Conservation (phyloP, 2,888 invertebrate species). For the Volucella zonaria region DNA sequence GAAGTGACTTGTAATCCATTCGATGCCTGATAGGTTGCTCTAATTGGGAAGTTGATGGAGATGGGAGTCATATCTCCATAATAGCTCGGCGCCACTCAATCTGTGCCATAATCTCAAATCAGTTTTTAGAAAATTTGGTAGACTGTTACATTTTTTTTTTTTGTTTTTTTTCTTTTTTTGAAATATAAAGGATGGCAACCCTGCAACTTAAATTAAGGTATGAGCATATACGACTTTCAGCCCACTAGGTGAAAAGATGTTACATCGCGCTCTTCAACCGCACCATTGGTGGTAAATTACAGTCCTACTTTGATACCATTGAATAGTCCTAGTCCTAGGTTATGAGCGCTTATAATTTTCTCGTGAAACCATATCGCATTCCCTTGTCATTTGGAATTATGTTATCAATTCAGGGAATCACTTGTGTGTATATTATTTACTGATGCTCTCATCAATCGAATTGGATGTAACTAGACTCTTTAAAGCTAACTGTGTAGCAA, state of each 20-base stretch:
- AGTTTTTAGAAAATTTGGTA: too few relatives aligned
- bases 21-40: too few relatives aligned
- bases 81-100: too few relatives aligned
- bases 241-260: constrained; percentile 48
- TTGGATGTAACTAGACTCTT: constrained; percentile 10
- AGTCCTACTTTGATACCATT: constrained; percentile 61
- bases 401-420: constrained; percentile 25
- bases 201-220: too few relatives aligned
- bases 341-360: constrained; percentile 50
- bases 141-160: too few relatives aligned
- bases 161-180: too few relatives aligned
- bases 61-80: too few relatives aligned
- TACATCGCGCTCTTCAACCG: constrained; percentile 33
- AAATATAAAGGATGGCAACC: too few relatives aligned
- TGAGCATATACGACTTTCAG: background rate
- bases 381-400: constrained; percentile 47
- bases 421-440: constrained; percentile 26
- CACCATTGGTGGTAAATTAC: constrained; percentile 72
- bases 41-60: too few relatives aligned
- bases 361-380: constrained; percentile 16
- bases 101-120: too few relatives aligned
- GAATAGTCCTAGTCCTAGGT: constrained; percentile 11
- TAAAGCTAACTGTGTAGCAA: background rate
- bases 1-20: too few relatives aligned
- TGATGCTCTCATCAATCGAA: constrained; percentile 50